Base-by-base conservation (phyloP, 1,140 invertebrate species). In the Lucilia cuprina region DNA sequence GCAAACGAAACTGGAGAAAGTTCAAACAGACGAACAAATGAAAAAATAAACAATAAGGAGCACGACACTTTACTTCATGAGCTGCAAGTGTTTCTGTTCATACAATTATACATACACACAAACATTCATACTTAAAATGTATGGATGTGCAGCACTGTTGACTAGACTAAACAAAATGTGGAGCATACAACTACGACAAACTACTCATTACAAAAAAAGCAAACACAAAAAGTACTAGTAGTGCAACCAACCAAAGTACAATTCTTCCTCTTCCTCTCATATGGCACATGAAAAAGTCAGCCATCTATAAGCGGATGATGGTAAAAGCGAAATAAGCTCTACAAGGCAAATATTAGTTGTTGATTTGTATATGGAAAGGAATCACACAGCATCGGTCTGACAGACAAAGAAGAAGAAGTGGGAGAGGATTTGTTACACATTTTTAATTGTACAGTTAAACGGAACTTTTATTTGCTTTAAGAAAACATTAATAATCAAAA, bases 1-100 rank as follows among this genome's bases (percentile, higher is more conserved):
- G 89, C 89, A 90, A 90, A 90, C 89, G 89, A 88, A 90, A 90
- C 89, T 90, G 87, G 89, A 90, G 89, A 90, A 90, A 90, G 89
- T 90, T 89, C 89, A 90, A 90, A 90, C 86, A 90, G 85, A 87
- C 89, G 89, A 90, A 90, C 89, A 90, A 85, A 90, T 90, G 89
- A 90, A 88, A 87, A 88, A 87, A 88, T 88, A 90, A 90, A 90
- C 88, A 90, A 35, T 65, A 82, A 35, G 84, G 74, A 83, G 82
- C 82, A 30, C 60, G 60, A 84, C 78, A 41, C 77, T 65, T 50
- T 41, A 82, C 25, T 70, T 25, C 21, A 70, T 21, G n/a, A 70
- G 65, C 65, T 21, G n/a, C 19, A 70, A 21, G 19, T 70, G 65
- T 70, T 21, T 41, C 41, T 41, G 41, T 41, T 41, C 41, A 41